Percentiles rank a stretch among this genome's conserved stretches.
Evolutionary conservation across 2,113 vertebrate species (phyloP).

Genomic region (Indicator maculatus): DNA sequence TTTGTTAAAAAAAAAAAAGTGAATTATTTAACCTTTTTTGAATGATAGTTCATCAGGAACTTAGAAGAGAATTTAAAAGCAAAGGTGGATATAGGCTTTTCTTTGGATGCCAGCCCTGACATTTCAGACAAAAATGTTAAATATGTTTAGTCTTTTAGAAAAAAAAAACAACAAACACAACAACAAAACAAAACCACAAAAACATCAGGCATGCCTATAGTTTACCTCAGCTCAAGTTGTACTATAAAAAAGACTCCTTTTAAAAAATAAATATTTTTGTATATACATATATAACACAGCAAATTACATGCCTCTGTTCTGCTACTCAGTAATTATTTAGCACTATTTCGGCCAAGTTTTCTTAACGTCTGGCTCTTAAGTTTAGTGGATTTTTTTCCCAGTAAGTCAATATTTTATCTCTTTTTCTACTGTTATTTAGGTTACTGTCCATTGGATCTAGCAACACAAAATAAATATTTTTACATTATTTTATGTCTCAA

Average conservation of each 20-base stretch:
- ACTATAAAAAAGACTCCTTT: background rate
- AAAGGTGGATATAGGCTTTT: background rate
- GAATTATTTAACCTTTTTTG: background rate
- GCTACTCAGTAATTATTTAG: background rate
- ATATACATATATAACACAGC: background rate
- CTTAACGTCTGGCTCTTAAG: background rate
- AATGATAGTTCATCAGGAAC: background rate
- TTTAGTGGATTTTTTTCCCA: background rate
- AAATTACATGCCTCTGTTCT: background rate
- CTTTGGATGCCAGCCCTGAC: background rate
- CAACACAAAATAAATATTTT: background rate
- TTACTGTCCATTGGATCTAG: background rate
- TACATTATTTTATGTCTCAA: background rate
- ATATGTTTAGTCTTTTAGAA: background rate
- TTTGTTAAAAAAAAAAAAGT: no score
- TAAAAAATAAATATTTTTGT: background rate
- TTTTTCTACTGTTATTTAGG: background rate
- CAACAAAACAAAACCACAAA: background rate
- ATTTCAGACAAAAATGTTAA: background rate
- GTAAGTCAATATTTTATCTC: background rate
- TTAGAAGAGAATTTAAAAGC: background rate
- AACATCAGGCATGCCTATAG: background rate
- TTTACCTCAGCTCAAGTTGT: background rate
- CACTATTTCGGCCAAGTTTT: background rate
- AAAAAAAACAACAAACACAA: no score